These are phyloP conservation scores for Drosophila repleta DNA, from an alignment of 1,140 invertebrate genomes.

Conservation along the genomic window DNA sequence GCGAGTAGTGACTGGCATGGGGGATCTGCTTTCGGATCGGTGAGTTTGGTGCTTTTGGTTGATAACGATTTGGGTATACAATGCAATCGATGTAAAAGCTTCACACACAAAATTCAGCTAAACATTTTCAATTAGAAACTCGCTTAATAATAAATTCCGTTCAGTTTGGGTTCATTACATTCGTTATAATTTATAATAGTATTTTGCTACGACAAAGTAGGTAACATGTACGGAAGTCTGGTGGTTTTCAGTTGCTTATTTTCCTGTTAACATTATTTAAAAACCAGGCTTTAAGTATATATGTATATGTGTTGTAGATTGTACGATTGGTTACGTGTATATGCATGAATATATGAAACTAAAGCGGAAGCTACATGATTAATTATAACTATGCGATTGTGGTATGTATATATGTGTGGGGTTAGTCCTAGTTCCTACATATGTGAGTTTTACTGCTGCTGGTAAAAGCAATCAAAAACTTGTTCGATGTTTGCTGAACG, in stretches of 20 bases:
- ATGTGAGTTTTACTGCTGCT: conserved; percentile 40
- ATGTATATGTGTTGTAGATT: conserved; percentile 24
- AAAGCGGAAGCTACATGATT: conserved; percentile 70
- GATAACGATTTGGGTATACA: conserved; percentile 57
- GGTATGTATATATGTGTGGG: conserved; percentile 20
- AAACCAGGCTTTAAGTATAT: conserved; percentile 30
- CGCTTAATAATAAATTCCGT: conserved; percentile 71
- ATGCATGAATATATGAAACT: conserved; percentile 43
- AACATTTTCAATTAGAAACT: conserved; percentile 71
- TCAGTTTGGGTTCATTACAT: conserved; percentile 28
- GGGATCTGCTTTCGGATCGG: conserved; percentile 47
- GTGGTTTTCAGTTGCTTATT: conserved; percentile 73
- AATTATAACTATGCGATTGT: conserved; percentile 34
- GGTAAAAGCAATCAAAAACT: conserved; percentile 70
- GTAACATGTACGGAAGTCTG: conserved; percentile 81
- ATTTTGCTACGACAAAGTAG: conserved; percentile 54
- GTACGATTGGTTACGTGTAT: conserved; percentile 23
- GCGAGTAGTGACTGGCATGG: conserved; percentile 59
- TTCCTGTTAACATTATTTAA: conserved; percentile 35
- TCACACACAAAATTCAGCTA: conserved; percentile 70
- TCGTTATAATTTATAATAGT: conserved; percentile 17
- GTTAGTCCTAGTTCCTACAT: conserved; percentile 20
- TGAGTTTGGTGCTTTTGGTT: conserved; percentile 34
- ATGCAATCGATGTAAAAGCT: conserved; percentile 59
- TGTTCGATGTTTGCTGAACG: conserved; percentile 73